phyloP scores from a whole-genome alignment of 2,888 invertebrate species.

The Chrysolina oricalcia region DNA sequence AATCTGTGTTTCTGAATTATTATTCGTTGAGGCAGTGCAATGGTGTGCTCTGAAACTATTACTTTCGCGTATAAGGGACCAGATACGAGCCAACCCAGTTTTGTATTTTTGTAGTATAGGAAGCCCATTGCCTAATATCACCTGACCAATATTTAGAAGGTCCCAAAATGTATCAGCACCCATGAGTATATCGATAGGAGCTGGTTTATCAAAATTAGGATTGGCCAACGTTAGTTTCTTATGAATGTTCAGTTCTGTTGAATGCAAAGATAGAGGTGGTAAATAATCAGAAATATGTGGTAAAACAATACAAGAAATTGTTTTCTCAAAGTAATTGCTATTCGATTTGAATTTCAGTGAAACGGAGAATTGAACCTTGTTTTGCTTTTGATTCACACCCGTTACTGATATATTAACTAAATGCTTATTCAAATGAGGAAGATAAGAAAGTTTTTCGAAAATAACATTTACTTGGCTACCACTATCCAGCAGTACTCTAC shows the following conservation, averaged over 20 bases:
- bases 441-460: too few species aligned
- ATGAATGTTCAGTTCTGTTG: constrained; percentile 11
- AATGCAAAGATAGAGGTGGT: constrained; percentile 13
- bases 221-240: constrained; percentile 31
- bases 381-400: too few species aligned
- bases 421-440: too few species aligned
- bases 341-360: constrained; percentile 5
- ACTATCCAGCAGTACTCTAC: too few species aligned
- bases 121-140: too few species aligned
- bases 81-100: constrained; percentile 34
- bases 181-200: too few species aligned
- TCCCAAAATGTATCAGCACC: too few species aligned
- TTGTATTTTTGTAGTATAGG: neutral
- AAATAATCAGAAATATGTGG: constrained; percentile 28
- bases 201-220: too few species aligned
- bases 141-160: too few species aligned
- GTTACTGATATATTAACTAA: too few species aligned
- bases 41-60: constrained; percentile 22
- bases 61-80: constrained; percentile 26
- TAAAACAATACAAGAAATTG: constrained; percentile 32
- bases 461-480: too few species aligned
- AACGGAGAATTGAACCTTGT: too few species aligned
- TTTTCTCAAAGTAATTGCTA: constrained; percentile 7
- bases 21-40: constrained; percentile 38
- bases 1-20: constrained; percentile 27